Conservation (phyloP, 2,113 vertebrate genomes). For the Pluvialis apricaria region DNA sequence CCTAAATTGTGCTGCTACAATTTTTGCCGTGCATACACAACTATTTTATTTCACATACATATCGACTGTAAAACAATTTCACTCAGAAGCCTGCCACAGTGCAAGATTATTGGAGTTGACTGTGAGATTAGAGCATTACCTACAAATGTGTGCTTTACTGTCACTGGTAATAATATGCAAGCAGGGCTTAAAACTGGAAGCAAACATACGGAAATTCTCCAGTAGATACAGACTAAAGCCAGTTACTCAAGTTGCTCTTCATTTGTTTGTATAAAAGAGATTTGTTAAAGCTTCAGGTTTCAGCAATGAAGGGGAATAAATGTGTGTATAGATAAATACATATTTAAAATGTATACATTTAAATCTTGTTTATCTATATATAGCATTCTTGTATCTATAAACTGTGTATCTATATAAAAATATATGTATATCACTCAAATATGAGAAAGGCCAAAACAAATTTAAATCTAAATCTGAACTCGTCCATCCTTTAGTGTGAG, state of each 20-base stretch:
- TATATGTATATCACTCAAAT: neutral
- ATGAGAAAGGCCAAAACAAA: neutral
- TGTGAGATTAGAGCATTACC: constrained; percentile 82
- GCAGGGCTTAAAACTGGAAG: constrained; percentile 83
- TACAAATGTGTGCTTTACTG: constrained; percentile 86
- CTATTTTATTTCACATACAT: constrained; percentile 12
- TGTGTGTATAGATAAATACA: neutral
- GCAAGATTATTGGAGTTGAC: constrained; percentile 80
- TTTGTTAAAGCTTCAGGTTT: constrained; percentile 54
- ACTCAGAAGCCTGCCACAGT: constrained; percentile 76
- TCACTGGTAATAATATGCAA: constrained; percentile 83
- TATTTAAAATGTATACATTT: neutral
- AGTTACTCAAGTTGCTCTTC: constrained; percentile 74
- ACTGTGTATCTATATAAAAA: neutral
- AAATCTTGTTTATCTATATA: neutral
- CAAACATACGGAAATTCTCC: constrained; percentile 64
- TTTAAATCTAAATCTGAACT: neutral
- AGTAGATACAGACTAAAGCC: constrained; percentile 52
- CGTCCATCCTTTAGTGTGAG: neutral
- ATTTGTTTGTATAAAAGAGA: constrained; percentile 70
- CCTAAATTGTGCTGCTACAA: neutral
- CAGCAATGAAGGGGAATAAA: constrained; percentile 26
- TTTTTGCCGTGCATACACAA: constrained; percentile 21
- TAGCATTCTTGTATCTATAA: neutral
- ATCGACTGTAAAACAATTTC: constrained; percentile 69